Base-by-base conservation (phyloP, 1,140 invertebrate genomes). In the Zaprionus camerounensis region DNA sequence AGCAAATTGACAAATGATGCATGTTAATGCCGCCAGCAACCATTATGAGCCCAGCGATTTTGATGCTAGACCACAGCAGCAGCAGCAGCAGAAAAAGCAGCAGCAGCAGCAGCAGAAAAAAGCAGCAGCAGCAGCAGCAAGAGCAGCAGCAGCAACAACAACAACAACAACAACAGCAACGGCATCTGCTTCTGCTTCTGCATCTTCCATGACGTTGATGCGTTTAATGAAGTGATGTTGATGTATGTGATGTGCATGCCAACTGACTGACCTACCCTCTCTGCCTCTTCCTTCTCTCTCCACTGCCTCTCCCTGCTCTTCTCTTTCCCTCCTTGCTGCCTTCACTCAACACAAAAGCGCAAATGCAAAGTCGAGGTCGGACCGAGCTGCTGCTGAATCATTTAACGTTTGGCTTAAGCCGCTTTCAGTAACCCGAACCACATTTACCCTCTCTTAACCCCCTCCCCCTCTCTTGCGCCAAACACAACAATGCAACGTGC, bases 151-250 rank as follows among this genome's bases (percentile, higher is more conserved):
- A 15, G 11, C 34, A 20, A 17, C 6, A 15, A 7, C n/a, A 15
- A 15, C 0, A 17, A 11, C 34, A 15, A 7, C 15, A n/a, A 1
- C n/a, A 15, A 12, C n/a, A 0, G 15, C 38, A 41, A 20, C 15
- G 34, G 63, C 36, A 56, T 20, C 26, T 13, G 41, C n/a, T 6
- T n/a, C 49, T 28, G 22, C 20, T 36, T 38, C 15, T 57, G 41
- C 51, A 4, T 44, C 58, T 58, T 61, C 69, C 22, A 22, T 86
- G 83, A 83, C 78, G 71, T 75, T 88, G 81, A 87, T 87, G 67
- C 67, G 66, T 65, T 74, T 88, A 88, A 87, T 87, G 74, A 87
- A 87, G 84, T 87, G 84, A 87, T 87, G 84, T 57, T 58, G 44
- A 65, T 69, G 65, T 41, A 59, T 64, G 59, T 69, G 22, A 41